Evolutionary conservation across 1,140 invertebrate species (phyloP).

Genomic region (Pentalonia nigronervosa): DNA sequence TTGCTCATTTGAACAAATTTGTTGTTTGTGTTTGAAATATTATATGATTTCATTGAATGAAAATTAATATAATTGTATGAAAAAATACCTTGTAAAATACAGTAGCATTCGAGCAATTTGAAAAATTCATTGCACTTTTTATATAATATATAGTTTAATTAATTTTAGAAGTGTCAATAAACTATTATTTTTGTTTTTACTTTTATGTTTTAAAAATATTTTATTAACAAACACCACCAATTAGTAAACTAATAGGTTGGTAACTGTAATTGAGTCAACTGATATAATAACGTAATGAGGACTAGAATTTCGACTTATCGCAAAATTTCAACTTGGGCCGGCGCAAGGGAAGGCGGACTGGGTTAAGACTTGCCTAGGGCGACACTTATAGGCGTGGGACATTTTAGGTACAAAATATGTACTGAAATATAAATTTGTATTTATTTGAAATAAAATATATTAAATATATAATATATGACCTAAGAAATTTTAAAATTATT

Average conservation of each 20-base stretch:
- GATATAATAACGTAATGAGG: no score
- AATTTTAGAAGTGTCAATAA: constrained; percentile 31
- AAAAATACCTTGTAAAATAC: constrained; percentile 14
- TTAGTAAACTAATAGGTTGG: background rate
- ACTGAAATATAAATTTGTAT: no score
- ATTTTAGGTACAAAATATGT: no score
- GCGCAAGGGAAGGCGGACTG: no score
- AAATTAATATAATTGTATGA: background rate
- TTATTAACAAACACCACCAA: background rate
- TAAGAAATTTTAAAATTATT: no score
- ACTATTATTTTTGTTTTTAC: constrained; percentile 23
- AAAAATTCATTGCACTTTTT: background rate
- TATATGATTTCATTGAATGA: background rate
- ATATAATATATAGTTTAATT: background rate
- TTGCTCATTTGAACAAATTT: background rate
- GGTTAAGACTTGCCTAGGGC: no score
- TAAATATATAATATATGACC: no score
- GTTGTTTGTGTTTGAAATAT: constrained; percentile 1
- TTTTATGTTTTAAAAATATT: background rate
- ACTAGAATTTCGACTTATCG: no score
- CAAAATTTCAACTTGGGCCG: background rate
- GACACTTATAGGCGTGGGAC: no score
- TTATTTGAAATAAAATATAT: no score
- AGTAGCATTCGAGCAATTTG: background rate
- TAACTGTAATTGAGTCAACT: background rate